Conservation (phyloP, 1,140 invertebrate genomes). For the Oppia nitens region DNA sequence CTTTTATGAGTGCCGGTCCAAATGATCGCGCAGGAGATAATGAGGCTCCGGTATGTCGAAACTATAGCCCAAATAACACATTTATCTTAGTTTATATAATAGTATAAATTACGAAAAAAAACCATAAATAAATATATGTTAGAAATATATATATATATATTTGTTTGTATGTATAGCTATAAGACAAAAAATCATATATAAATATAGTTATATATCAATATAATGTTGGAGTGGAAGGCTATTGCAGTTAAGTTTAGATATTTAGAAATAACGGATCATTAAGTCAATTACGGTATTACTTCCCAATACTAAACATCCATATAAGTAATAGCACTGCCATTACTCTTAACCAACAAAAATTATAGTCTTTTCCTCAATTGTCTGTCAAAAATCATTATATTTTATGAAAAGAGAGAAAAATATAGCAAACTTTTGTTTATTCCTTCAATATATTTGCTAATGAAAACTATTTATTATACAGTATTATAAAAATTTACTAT, state of each 20-base stretch:
- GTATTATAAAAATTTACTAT: too few species aligned
- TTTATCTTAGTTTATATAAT: background rate
- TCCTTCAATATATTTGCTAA: too few species aligned
- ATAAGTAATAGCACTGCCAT: background rate
- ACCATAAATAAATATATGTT: background rate
- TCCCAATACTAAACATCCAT: too few species aligned
- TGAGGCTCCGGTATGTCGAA: slow-evolving; percentile 33
- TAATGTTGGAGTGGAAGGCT: background rate
- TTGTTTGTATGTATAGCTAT: too few species aligned
- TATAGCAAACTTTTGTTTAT: too few species aligned
- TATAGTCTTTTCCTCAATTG: background rate
- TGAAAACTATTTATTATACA: too few species aligned
- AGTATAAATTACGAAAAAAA: background rate
- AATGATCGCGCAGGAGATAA: slow-evolving; percentile 37
- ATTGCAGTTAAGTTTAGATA: background rate
- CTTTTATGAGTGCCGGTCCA: slow-evolving; percentile 32
- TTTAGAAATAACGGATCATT: background rate
- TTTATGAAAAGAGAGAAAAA: too few species aligned
- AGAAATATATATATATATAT: too few species aligned
- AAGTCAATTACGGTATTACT: background rate
- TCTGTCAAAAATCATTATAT: too few species aligned
- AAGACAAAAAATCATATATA: too few species aligned
- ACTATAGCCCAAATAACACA: slow-evolving; percentile 28
- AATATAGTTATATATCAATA: too few species aligned
- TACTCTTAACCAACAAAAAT: background rate